Evolutionary conservation across 2,888 invertebrate species (phyloP), one percentile per base, ranked within the genome.

Genomic region (Leptopilina drosophilae): DNA sequence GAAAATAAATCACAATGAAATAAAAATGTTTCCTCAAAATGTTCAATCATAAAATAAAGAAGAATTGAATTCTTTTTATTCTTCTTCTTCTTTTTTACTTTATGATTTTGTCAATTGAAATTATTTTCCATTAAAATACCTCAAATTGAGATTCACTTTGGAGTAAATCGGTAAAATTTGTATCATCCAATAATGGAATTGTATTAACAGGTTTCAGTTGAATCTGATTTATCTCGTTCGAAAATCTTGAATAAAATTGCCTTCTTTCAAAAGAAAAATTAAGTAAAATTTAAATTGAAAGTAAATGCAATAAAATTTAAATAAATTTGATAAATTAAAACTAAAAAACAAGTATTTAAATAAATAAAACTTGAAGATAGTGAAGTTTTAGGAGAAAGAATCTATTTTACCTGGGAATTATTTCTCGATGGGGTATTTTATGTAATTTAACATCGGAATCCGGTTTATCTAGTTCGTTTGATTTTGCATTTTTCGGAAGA

Each of bases 391-490:
- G 20, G 20, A 4, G 59, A 12, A 12, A 64, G 5, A 65, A 40
- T 66, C n/a, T 42, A 40, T 40, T 20, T 33, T 40, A 73, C 73
- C 73, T 73, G 53, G 73, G 56, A 33, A 73, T 73, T 11, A 73
- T 73, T 56, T 73, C 73, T 73, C 73, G 73, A 69, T 69, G 20
- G 14, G 15, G n/a, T 56, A 73, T 56, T 53, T 73, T 53, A 6
- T 73, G 56, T n/a, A 73, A 33, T 56, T n/a, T n/a, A 56, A 14
- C 33, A 33, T 56, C n/a, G 33, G 53, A 73, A 73, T 56, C n/a
- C 26, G 33, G 56, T 73, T 73, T 33, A 14, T 73, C 56, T 40
- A 56, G 8, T n/a, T n/a, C 5, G 9, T 8, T 33, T 4, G 73
- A 49, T 33, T 56, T 14, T 56, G 73, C 4, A 40, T 14, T 69